Evolutionary conservation across 2,797 vertebrate genomes (phyloP).

Genomic region (Anabacerthia variegaticeps): DNA sequence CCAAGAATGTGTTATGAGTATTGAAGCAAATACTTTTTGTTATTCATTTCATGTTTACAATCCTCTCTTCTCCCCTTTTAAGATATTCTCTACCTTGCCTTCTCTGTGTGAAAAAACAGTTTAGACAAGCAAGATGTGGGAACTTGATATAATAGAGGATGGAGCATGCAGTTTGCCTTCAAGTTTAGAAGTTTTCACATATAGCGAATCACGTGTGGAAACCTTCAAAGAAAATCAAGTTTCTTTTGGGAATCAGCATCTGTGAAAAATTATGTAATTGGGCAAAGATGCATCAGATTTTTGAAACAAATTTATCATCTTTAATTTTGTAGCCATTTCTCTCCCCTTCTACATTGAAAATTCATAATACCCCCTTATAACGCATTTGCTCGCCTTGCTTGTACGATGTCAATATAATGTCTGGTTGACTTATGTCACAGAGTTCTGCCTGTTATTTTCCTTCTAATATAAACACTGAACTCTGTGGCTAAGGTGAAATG

Average conservation of each 20-base stretch:
- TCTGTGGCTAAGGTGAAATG: not conserved
- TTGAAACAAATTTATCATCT: not conserved
- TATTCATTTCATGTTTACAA: not conserved
- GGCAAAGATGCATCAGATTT: not conserved
- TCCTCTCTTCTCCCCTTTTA: not conserved
- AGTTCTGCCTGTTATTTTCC: not conserved
- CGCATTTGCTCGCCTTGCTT: not conserved
- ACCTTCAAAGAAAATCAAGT: not conserved
- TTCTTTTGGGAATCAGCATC: not conserved
- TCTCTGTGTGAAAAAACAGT: not conserved
- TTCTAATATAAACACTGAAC: not conserved
- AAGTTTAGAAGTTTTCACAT: not conserved
- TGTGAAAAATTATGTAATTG: not conserved
- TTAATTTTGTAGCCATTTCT: not conserved
- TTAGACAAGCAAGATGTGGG: not conserved
- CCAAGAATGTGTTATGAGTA: not conserved
- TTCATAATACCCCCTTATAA: not conserved
- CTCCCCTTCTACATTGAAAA: not conserved
- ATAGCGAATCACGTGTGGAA: not conserved
- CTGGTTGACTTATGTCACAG: not conserved
- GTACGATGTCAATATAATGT: not conserved
- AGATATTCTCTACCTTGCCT: not conserved
- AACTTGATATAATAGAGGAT: not conserved
- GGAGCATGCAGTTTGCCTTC: not conserved
- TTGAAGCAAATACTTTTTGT: not conserved